phyloP scores from a whole-genome alignment of 2,888 invertebrate genomes.

The Clepsis dumicolana region DNA sequence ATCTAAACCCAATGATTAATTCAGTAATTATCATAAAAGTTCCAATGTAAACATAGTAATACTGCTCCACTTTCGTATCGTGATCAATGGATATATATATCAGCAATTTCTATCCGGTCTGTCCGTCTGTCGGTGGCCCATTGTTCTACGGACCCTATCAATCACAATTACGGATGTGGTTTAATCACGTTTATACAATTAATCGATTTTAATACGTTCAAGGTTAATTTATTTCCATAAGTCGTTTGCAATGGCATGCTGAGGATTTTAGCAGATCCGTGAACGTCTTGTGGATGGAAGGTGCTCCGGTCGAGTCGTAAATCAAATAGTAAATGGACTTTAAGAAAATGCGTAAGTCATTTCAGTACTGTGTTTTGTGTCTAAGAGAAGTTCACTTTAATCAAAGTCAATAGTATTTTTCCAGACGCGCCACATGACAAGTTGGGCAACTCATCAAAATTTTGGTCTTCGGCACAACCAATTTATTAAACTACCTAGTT shows the following conservation, averaged over 20 bases:
- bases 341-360: constrained; percentile 3
- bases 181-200: constrained; percentile 78
- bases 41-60: constrained; percentile 45
- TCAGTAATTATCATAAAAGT: constrained; percentile 41
- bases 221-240: constrained; percentile 58
- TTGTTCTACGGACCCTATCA: constrained; percentile 66
- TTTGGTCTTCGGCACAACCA: too few species aligned
- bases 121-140: constrained; percentile 53
- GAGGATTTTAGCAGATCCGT: constrained; percentile 40
- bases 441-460: too few species aligned
- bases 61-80: constrained; percentile 65
- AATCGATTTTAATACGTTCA: constrained; percentile 76
- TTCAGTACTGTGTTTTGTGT: not conserved
- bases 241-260: constrained; percentile 37
- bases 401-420: too few species aligned
- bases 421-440: too few species aligned
- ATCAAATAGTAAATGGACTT: constrained; percentile 12
- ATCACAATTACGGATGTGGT: constrained; percentile 82
- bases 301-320: constrained; percentile 2
- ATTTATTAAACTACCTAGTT: too few species aligned
- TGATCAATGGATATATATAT: constrained; percentile 65
- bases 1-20: constrained; percentile 29
- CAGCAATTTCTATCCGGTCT: constrained; percentile 63
- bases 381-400: not conserved
- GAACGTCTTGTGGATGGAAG: constrained; percentile 11